Percentiles rank a stretch among this genome's conserved stretches.
Evolutionary conservation across 2,113 vertebrate species (phyloP).

Genomic region (Pluvianellus socialis): DNA sequence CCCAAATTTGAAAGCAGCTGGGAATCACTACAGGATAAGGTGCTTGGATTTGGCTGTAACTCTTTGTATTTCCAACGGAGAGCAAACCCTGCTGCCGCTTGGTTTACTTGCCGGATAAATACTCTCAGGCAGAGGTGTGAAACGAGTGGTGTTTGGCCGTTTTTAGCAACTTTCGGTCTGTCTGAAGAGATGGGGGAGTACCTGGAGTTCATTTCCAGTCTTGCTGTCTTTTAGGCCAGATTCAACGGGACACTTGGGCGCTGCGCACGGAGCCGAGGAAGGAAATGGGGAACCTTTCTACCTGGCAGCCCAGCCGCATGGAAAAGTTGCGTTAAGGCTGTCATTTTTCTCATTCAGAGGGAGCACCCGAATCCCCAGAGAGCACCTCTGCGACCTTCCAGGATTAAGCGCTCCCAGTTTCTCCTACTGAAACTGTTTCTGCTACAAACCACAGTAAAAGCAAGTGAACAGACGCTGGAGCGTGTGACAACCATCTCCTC

Average conservation of each 20-base stretch:
- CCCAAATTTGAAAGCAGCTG: background rate
- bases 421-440: background rate
- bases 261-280: accelerated
- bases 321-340: background rate
- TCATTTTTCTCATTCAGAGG: background rate
- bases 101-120: background rate
- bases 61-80: background rate
- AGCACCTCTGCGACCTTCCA: background rate
- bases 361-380: background rate
- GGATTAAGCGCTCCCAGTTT: background rate
- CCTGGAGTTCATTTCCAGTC: background rate
- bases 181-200: background rate
- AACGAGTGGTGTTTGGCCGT: background rate
- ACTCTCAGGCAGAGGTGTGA: background rate
- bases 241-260: background rate
- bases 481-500: background rate
- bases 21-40: background rate
- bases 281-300: background rate
- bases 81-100: background rate
- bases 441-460: background rate
- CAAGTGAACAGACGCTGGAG: background rate
- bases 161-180: background rate
- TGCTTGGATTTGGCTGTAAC: background rate
- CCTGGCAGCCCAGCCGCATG: background rate
- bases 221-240: background rate